These are phyloP conservation scores for Lytechinus variegatus DNA, from an alignment of 35 echinoderm and acorn worm genomes.

Conservation along the genomic window DNA sequence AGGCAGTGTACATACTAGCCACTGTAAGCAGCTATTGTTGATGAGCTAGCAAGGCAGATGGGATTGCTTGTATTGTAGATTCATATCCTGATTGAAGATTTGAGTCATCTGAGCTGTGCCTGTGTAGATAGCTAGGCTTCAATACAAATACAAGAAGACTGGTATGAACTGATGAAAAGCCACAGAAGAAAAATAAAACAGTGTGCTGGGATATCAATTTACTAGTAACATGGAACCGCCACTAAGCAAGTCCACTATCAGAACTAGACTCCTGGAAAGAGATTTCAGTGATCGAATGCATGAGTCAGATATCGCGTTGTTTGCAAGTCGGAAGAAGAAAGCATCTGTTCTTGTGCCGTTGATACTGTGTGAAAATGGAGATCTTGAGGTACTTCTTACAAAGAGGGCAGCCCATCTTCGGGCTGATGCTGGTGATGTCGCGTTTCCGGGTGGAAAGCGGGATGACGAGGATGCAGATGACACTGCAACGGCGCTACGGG, in stretches of 20 bases:
- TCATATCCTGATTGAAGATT: too few species aligned
- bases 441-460: conserved; percentile 56
- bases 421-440: conserved; percentile 55
- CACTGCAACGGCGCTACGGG: conserved; percentile 46
- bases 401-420: conserved; percentile 37
- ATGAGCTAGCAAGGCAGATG: too few species aligned
- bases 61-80: too few species aligned
- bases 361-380: conserved; percentile 52
- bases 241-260: neutral
- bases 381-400: conserved; percentile 42
- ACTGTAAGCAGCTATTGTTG: too few species aligned
- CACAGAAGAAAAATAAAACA: too few species aligned
- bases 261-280: neutral
- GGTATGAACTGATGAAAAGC: too few species aligned
- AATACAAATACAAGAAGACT: too few species aligned
- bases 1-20: too few species aligned
- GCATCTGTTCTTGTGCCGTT: conserved; percentile 55
- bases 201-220: neutral
- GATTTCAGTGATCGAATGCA: neutral
- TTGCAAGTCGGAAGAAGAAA: conserved; percentile 6
- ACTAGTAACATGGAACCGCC: neutral
- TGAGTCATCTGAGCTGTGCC: too few species aligned
- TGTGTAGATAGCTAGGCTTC: too few species aligned
- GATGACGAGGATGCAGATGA: conserved; percentile 39
- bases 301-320: neutral